A percentile compares a stretch with the other conserved stretches of the same genome.
Conservation (phyloP, 2,888 invertebrate species). For the Oscheius onirici region DNA sequence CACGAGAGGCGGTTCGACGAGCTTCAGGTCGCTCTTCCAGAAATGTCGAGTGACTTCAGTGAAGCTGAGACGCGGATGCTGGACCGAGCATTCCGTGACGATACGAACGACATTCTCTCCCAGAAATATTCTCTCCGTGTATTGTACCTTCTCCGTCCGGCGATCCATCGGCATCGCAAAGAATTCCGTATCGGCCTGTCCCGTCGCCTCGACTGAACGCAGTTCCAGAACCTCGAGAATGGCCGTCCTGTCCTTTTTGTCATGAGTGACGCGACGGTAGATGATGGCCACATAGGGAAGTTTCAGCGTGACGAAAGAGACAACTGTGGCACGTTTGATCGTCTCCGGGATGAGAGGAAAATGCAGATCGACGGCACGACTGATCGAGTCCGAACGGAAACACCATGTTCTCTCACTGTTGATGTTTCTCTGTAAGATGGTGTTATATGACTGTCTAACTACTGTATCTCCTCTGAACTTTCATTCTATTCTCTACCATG, state of each 20-base stretch:
- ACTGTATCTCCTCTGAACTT: background rate
- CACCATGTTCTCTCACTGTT: background rate
- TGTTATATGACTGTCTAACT: background rate
- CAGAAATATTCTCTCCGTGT: slow-evolving; percentile 13
- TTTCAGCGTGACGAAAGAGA: background rate
- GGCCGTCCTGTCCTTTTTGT: slow-evolving; percentile 3
- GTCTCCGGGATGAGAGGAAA: slow-evolving; percentile 3
- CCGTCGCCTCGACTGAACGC: background rate
- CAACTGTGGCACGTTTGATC: background rate
- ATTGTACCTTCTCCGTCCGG: slow-evolving; percentile 4
- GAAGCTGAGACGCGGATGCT: background rate
- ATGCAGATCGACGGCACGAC: background rate
- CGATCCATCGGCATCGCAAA: slow-evolving; percentile 12
- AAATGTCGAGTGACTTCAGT: slow-evolving; percentile 12
- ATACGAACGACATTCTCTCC: background rate
- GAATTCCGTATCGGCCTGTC: slow-evolving; percentile 12
- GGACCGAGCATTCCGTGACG: slow-evolving; percentile 8
- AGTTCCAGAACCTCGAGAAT: slow-evolving; percentile 6
- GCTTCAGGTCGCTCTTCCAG: slow-evolving; percentile 12
- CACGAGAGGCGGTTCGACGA: background rate
- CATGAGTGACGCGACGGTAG: background rate
- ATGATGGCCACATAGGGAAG: background rate
- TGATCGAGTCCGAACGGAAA: background rate
- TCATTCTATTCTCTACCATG: background rate
- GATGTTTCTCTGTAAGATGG: slow-evolving; percentile 7